Base-by-base conservation (phyloP, 2,888 invertebrate genomes). In the Ophion ventricosus region DNA sequence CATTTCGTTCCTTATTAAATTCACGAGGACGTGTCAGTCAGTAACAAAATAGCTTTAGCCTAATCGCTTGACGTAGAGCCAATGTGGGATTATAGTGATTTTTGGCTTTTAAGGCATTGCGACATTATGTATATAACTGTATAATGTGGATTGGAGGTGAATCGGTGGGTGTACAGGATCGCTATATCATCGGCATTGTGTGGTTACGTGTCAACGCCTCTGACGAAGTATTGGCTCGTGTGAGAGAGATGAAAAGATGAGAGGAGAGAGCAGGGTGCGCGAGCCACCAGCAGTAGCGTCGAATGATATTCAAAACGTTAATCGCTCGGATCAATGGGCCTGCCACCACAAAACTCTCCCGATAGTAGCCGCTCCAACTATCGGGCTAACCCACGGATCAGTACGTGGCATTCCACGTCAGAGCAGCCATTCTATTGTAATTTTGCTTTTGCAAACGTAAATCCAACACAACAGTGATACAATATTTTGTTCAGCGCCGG, bases 241-340 rank as follows among this genome's bases (percentile, higher is more conserved):
- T 72, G 61, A 70, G 69, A 69, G 78, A 29, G 63, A 64, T 35
- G n/a, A 29, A 54, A 56, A 54, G 73, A 70, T 2, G 35, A 56
- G 49, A 63, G n/a, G 69, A 56, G 74, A 83, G 86, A 88, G 87
- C 80, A 82, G 82, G 84, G 80, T 79, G 82, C 82, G 84, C 75
- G 83, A 43, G 61, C 40, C 10, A 25, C 29, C 49, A 40, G 87
- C 76, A 84, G 86, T 73, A 69, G 67, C 59, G 59, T 72, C 81
- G 74, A 87, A 85, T 87, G 88, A 88, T 90, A 89, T 89, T 88
- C 90, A 84, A 84, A 89, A 88, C 89, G 88, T 88, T 89, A 90
- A 90, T 90, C 90, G 90, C 82, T 87, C 87, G 88, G 89, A 90
- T 90, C 90, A 90, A 90, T 90, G 89, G 86, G 85, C 81, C 81